phyloP scores from a whole-genome alignment of 2,113 vertebrate species.

The Calidris pugnax region DNA sequence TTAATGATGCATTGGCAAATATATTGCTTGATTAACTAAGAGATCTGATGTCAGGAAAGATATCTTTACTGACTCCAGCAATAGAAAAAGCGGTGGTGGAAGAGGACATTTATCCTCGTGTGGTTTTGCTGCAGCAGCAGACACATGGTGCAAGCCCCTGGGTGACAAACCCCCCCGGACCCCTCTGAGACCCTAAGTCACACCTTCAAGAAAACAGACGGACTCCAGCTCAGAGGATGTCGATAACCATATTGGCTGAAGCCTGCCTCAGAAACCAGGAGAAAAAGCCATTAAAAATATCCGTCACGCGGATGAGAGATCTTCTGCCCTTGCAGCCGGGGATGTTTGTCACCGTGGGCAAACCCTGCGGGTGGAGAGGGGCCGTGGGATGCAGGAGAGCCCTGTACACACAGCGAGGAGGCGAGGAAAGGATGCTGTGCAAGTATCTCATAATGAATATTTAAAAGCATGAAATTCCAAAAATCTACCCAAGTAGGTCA shows the following conservation, averaged over 20 bases:
- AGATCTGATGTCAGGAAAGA: neutral
- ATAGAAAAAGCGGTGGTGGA: neutral
- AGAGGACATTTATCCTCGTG: neutral
- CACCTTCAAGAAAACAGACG: neutral
- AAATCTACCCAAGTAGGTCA: neutral
- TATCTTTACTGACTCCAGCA: fast-evolving
- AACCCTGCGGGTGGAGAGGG: no score
- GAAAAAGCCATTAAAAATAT: neutral
- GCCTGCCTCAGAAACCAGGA: neutral
- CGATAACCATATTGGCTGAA: neutral
- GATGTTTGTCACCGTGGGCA: neutral
- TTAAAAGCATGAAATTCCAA: neutral
- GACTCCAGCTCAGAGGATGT: neutral
- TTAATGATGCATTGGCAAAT: neutral
- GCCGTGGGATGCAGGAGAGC: no score
- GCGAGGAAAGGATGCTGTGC: neutral
- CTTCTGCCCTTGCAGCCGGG: neutral
- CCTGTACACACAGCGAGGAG: fast-evolving
- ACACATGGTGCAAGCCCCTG: fast-evolving
- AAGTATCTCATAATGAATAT: neutral
- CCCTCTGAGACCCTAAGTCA: no score
- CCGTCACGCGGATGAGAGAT: fast-evolving
- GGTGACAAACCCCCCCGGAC: fast-evolving
- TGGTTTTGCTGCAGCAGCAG: neutral
- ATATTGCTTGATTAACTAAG: neutral